phyloP scores from a whole-genome alignment of 2,888 invertebrate species.

The Neria commutata region DNA sequence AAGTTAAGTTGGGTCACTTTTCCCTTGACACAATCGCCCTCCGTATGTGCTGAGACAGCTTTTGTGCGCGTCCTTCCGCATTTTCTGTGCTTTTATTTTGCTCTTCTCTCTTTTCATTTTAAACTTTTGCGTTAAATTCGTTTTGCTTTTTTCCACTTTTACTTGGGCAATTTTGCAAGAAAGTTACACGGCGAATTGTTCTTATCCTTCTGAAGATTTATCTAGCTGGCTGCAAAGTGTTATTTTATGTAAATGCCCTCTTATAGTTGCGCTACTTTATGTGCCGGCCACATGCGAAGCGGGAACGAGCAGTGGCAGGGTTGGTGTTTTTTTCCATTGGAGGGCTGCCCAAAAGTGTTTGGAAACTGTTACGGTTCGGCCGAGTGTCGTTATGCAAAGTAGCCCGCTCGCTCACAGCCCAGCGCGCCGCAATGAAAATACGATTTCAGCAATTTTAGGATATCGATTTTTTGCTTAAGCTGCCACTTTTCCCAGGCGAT shows the following conservation, averaged over 20 bases:
- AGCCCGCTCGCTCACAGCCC: no score
- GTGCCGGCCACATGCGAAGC: constrained; percentile 1
- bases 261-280: not conserved
- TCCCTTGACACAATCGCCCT: no score
- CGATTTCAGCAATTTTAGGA: constrained; percentile 18
- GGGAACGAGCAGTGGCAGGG: constrained; percentile 10
- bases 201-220: constrained; percentile 22
- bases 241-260: constrained; percentile 22
- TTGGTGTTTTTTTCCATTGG: not conserved
- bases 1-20: no score
- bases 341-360: not conserved
- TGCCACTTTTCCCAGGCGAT: not conserved
- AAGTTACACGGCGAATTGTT: no score
- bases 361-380: constrained; percentile 13
- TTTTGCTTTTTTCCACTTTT: no score
- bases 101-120: no score
- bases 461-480: constrained; percentile 12
- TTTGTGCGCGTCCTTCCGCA: no score
- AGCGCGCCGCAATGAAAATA: constrained; percentile 14
- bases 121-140: no score
- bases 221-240: constrained; percentile 22
- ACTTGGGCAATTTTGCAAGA: no score
- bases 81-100: no score
- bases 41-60: no score
- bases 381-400: constrained; percentile 15